These are phyloP conservation scores for Prosopocoilus inquinatus DNA, from an alignment of 2,888 invertebrate species.

Conservation along the genomic window DNA sequence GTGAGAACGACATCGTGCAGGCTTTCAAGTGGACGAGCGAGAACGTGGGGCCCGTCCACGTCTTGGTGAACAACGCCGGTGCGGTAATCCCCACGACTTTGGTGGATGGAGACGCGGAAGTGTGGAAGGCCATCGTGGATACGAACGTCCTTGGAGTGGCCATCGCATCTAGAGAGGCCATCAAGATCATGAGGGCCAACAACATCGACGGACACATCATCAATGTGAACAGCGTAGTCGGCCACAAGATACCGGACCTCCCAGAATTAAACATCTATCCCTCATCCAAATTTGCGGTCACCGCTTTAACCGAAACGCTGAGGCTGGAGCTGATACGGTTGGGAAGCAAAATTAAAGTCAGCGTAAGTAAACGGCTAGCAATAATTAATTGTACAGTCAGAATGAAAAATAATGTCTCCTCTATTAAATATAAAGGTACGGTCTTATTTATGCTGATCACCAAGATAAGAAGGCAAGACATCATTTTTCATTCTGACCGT, in stretches of 20 bases:
- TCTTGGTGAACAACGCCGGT: too few species aligned
- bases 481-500: too few species aligned
- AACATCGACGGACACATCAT: slow-evolving; percentile 38
- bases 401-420: too few species aligned
- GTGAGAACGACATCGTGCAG: too few species aligned
- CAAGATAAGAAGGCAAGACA: too few species aligned
- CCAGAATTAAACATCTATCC: slow-evolving; percentile 30
- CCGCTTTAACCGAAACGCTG: slow-evolving; percentile 26
- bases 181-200: slow-evolving; percentile 33
- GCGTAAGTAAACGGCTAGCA: slow-evolving; percentile 18
- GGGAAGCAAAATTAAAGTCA: slow-evolving; percentile 31
- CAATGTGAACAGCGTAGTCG: slow-evolving; percentile 38
- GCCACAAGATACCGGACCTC: slow-evolving; percentile 31
- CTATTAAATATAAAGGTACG: too few species aligned
- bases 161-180: slow-evolving; percentile 36
- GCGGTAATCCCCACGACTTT: neutral
- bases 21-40: too few species aligned
- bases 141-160: slow-evolving; percentile 16
- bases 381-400: slow-evolving; percentile 1
- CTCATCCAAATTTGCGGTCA: slow-evolving; percentile 30
- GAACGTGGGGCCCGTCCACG: too few species aligned
- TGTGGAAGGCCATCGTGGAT: slow-evolving; percentile 13
- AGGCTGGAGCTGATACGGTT: slow-evolving; percentile 20
- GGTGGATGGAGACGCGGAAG: slow-evolving; percentile 15
- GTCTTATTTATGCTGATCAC: too few species aligned